Evolutionary conservation across 2,888 invertebrate genomes (phyloP).

Genomic region (Ophion costatus): DNA sequence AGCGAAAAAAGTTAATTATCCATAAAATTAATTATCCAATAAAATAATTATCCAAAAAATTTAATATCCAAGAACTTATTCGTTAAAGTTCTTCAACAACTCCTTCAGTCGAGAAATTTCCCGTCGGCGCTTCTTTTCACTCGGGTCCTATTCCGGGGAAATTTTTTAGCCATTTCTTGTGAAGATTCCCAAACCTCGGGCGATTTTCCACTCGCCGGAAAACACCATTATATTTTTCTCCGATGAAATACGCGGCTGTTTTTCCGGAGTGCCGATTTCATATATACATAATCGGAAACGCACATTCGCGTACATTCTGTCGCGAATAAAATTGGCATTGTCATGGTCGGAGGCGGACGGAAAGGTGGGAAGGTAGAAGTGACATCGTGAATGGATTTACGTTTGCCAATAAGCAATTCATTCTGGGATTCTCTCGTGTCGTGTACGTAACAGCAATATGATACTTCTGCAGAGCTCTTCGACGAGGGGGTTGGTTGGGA

Average conservation of each 20-base stretch:
- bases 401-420: slow-evolving; percentile 64
- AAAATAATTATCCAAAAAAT: too few relatives aligned
- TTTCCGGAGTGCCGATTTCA: slow-evolving; percentile 40
- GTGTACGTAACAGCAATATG: slow-evolving; percentile 45
- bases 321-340: slow-evolving; percentile 62
- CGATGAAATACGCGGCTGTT: slow-evolving; percentile 64
- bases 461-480: slow-evolving; percentile 21
- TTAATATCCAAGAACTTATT: too few relatives aligned
- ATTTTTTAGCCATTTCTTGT: slow-evolving; percentile 10
- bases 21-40: too few relatives aligned
- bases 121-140: not conserved
- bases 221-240: slow-evolving; percentile 56
- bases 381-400: slow-evolving; percentile 58
- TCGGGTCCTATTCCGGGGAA: not conserved
- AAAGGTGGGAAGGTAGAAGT: slow-evolving; percentile 21
- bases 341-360: slow-evolving; percentile 2
- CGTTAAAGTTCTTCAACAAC: not conserved
- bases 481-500: not conserved
- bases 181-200: not conserved
- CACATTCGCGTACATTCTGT: slow-evolving; percentile 49
- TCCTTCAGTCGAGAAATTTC: not conserved
- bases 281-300: slow-evolving; percentile 39
- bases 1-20: too few relatives aligned
- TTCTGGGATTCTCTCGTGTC: slow-evolving; percentile 46
- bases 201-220: slow-evolving; percentile 47